Evolutionary conservation across 2,888 invertebrate genomes (phyloP), one percentile per base, ranked within the genome.

Genomic region (Drosophila cognata): DNA sequence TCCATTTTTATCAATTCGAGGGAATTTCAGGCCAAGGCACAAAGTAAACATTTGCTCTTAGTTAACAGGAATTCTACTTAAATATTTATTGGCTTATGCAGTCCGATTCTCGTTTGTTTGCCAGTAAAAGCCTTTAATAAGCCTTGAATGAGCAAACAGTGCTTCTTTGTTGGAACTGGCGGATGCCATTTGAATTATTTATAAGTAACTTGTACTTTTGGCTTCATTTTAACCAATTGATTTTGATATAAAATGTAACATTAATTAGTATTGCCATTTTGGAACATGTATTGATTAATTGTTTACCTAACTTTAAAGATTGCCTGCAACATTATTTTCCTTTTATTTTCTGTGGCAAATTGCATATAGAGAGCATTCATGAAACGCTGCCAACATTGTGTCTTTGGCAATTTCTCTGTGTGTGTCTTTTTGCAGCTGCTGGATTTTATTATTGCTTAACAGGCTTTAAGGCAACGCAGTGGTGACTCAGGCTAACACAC

Each of bases 361-460:
- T 43, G 43, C 21, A 11, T 11, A 6, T 2, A 21, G 36, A 70
- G 83, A 25, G 61, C 59, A 67, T 67, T 50, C 28, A 13, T 18
- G 3, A 38, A 36, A 59, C 55, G 55, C 31, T 62, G 55, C 18
- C 29, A 25, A 11, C 43, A 11, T 5, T 51, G 41, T 13, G 38
- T 53, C 41, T 55, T 21, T 25, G 10, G 28, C 25, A 25, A 35
- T 65, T 56, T 48, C 18, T 51, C 10, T 18, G 16, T 61, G 55
- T 63, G 71, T 66, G 59, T 48, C 46, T 62, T 38, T 25, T 36
- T 18, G 36, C 25, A 55, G 55, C 53, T 66, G 50, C 56, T 65
- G 57, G 65, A 53, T 79, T 82, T 82, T 75, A 76, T 83, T 83
- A 63, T 72, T 43, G 51, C 68, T 64, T 69, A 71, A 60, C 70